These are phyloP conservation scores for Thermophis baileyi DNA, from an alignment of 2,113 vertebrate species.

Conservation along the genomic window DNA sequence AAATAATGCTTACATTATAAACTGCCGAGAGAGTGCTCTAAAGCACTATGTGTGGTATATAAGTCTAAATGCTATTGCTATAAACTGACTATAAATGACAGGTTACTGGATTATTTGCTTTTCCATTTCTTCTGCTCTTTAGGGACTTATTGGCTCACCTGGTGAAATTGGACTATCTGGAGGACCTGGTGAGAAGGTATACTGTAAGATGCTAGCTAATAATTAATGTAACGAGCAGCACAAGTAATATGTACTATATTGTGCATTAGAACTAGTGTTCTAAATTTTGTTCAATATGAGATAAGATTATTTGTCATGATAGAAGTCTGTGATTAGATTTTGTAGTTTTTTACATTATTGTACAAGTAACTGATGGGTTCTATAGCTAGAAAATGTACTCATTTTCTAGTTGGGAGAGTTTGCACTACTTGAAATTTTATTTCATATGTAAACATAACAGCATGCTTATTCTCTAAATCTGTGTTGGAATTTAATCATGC, in stretches of 20 bases:
- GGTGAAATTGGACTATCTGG: constrained; percentile 83
- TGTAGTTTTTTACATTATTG: background rate
- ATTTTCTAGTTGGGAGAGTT: background rate
- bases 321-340: background rate
- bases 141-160: constrained; percentile 85
- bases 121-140: constrained; percentile 32
- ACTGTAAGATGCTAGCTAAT: constrained; percentile 17
- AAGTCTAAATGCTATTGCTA: background rate
- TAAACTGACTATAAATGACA: background rate
- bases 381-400: background rate
- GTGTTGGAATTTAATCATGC: background rate
- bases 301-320: background rate
- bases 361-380: background rate
- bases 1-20: background rate
- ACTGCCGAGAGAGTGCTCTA: background rate
- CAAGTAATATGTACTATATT: background rate
- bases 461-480: background rate
- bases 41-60: background rate
- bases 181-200: constrained; percentile 92
- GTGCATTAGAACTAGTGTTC: background rate
- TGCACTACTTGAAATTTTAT: background rate
- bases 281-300: background rate
- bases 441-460: background rate
- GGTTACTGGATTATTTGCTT: background rate
- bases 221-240: background rate